Conservation (phyloP, 1,140 invertebrate species). For the Drosophila subpulchrella region DNA sequence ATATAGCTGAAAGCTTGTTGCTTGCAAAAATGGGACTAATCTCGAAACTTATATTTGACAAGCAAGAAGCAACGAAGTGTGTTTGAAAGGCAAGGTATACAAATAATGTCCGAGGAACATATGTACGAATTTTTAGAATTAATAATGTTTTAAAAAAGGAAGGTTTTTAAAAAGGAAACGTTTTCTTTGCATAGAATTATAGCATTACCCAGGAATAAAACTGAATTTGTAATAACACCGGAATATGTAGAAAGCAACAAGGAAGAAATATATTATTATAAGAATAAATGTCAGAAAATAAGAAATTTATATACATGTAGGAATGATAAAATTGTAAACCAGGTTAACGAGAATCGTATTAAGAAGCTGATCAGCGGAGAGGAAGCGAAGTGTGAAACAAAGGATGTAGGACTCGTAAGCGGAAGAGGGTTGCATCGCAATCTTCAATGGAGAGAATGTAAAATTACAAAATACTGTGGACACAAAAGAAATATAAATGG, state of each 20-base stretch:
- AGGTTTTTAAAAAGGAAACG: too few relatives aligned
- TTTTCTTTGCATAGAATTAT: too few relatives aligned
- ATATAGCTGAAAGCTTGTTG: neutral
- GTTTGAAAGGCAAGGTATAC: too few relatives aligned
- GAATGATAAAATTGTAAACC: conserved; percentile 1
- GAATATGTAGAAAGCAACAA: neutral
- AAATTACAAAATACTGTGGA: neutral
- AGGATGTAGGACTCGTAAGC: neutral
- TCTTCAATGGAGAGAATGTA: neutral
- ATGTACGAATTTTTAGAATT: too few relatives aligned
- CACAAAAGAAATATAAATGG: too few relatives aligned
- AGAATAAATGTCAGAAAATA: neutral
- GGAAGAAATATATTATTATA: neutral
- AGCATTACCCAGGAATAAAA: too few relatives aligned
- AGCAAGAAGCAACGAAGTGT: neutral
- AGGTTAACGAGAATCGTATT: neutral
- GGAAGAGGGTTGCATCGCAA: neutral
- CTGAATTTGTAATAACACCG: conserved; percentile 4
- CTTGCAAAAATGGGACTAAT: too few relatives aligned
- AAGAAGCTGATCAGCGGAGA: neutral
- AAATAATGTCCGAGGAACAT: too few relatives aligned
- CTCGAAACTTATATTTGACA: too few relatives aligned
- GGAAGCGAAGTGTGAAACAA: neutral
- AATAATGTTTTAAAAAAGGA: too few relatives aligned
- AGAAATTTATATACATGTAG: neutral